These are phyloP conservation scores for Selene dorsalis DNA, from an alignment of 2,797 vertebrate genomes.

Conservation along the genomic window DNA sequence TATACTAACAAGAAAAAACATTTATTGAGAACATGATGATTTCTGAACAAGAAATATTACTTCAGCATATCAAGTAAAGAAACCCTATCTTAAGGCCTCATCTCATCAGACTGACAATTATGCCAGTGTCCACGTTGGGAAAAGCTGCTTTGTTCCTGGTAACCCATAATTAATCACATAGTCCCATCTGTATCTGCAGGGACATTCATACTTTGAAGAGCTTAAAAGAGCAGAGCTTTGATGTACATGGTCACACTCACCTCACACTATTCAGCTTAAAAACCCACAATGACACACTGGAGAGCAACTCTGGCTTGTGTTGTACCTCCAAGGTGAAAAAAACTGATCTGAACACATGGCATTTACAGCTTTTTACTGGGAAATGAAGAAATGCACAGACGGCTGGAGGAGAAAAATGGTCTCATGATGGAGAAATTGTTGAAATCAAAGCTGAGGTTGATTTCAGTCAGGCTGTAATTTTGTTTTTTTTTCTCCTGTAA, in stretches of 20 bases:
- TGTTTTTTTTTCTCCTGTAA: neutral
- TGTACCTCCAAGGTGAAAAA: slow-evolving; percentile 5
- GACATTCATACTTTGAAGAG: slow-evolving; percentile 44
- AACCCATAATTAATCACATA: slow-evolving; percentile 37
- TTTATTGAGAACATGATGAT: neutral
- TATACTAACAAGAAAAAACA: accelerated
- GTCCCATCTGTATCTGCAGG: slow-evolving; percentile 26
- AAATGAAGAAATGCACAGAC: neutral
- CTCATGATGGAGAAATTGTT: neutral
- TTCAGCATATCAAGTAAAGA: neutral
- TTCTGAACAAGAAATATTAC: neutral
- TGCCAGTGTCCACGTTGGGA: neutral
- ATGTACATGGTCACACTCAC: slow-evolving; percentile 39
- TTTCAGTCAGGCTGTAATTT: neutral
- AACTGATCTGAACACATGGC: neutral
- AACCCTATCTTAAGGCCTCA: neutral
- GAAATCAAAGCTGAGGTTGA: neutral
- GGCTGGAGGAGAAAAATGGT: neutral
- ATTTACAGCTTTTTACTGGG: slow-evolving; percentile 4
- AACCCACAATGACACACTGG: neutral
- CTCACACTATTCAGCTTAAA: slow-evolving; percentile 25
- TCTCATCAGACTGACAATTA: slow-evolving; percentile 16
- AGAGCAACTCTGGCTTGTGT: neutral
- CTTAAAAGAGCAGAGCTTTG: slow-evolving; percentile 59
- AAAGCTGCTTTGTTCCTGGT: slow-evolving; percentile 43